Evolutionary conservation across 1,140 invertebrate species (phyloP), one percentile per base, ranked within the genome.

Genomic region (Myzus persicae): DNA sequence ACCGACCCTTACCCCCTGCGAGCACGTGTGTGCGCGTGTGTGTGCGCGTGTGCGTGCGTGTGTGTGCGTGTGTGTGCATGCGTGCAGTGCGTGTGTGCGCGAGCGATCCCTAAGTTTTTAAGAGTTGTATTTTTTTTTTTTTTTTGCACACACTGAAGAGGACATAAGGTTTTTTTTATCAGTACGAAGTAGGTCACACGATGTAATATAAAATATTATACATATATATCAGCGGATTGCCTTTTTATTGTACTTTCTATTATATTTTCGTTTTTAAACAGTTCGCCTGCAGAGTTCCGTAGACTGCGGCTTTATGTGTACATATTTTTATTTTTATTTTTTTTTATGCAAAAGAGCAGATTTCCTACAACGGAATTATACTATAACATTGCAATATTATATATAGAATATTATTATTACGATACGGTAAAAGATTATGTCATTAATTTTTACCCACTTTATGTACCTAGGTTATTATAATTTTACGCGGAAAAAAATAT

Each of bases 181-280:
- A 54, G 24, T 54, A 51, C n/a, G 87, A 89, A 51, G n/a, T 48
- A 89, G 87, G 87, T 89, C 87, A 51, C 11, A 51, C 46, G 46
- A 89, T 89, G 36, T 38, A 89, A 36, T 89, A 51, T 51, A 89
- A 89, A 51, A 89, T 88, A 88, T 88, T 85, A 85, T 85, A 44
- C 38, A 85, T 48, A 48, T 46, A 88, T 88, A 20, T 88, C 85
- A 44, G 44, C 14, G 44, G 18, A 89, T 89, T 38, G 88, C 36
- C 48, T 89, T 89, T 89, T 89, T 85, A 85, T 85, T 85, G 38
- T 85, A 85, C 84, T 85, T 85, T 46, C 20, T 88, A 89, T 89
- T 89, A 89, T 54, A 54, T 89, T 89, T 89, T 89, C 36, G 46
- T 51, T 89, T 84, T 89, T 54, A 51, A 89, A 89, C 36, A 54